phyloP scores from a whole-genome alignment of 2,888 invertebrate species.

The Sinelater perroti region DNA sequence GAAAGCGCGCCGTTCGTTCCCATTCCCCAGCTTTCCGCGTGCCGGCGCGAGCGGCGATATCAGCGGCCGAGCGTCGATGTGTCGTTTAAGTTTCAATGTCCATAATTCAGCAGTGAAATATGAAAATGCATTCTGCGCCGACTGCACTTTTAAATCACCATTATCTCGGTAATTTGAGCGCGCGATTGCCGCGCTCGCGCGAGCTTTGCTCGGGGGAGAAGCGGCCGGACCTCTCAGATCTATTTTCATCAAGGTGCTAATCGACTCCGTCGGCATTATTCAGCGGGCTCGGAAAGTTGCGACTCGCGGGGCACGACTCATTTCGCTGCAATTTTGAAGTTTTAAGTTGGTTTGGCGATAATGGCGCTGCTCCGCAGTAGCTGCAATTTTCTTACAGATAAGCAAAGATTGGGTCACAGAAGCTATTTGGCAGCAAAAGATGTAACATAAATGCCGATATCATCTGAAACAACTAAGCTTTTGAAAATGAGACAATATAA shows the following conservation, averaged over 20 bases:
- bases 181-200: constrained; percentile 13
- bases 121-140: constrained; percentile 24
- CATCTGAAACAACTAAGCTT: too few species aligned
- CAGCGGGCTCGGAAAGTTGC: constrained; percentile 22
- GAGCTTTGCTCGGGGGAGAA: too few species aligned
- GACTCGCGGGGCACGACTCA: constrained; percentile 24
- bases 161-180: constrained; percentile 22
- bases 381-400: constrained; percentile 26
- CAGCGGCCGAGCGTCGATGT: constrained; percentile 9
- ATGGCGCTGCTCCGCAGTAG: constrained; percentile 24
- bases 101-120: constrained; percentile 24
- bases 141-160: constrained; percentile 25
- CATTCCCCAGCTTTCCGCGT: constrained; percentile 3
- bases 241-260: constrained; percentile 33
- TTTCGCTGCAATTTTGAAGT: constrained; percentile 29
- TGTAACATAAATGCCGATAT: too few species aligned
- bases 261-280: constrained; percentile 32
- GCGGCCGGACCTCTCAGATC: constrained; percentile 24
- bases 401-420: constrained; percentile 25
- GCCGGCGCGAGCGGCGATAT: constrained; percentile 7
- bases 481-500: too few species aligned
- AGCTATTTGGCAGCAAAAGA: constrained; percentile 19
- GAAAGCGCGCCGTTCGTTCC: not conserved
- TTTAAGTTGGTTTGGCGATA: constrained; percentile 29
- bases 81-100: constrained; percentile 22